phyloP scores from a whole-genome alignment of 2,113 vertebrate species.

The Clupea harengus region DNA sequence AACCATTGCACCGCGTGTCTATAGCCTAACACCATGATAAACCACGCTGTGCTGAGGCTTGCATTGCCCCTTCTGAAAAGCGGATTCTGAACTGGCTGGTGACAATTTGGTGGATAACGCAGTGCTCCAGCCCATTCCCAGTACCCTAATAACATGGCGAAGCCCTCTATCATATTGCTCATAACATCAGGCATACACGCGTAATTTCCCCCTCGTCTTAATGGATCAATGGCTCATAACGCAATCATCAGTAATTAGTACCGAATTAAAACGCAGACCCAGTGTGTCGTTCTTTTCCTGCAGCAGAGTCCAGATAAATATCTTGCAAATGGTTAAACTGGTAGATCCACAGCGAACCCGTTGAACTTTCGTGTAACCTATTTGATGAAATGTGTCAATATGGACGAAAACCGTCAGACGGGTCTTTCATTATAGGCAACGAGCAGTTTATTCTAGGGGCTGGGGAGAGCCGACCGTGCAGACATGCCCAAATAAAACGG shows the following conservation, averaged over 20 bases:
- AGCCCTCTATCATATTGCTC: not conserved
- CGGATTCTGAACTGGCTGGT: not conserved
- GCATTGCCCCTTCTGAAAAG: not conserved
- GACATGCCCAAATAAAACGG: constrained; percentile 18
- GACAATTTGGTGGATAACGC: constrained; percentile 7
- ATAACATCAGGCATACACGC: not conserved
- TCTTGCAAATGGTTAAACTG: not conserved
- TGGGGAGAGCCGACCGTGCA: not conserved
- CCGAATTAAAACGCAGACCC: not conserved
- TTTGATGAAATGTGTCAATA: constrained; percentile 10
- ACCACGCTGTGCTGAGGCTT: constrained; percentile 9
- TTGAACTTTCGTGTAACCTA: constrained; percentile 14
- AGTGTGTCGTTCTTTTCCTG: not conserved
- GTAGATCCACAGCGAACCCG: constrained; percentile 8
- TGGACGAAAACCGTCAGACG: not conserved
- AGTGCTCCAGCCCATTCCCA: not conserved
- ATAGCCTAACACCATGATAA: not conserved
- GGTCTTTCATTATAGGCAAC: not conserved
- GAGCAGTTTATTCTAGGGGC: not conserved
- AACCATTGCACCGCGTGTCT: not conserved
- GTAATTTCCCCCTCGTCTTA: constrained; percentile 13
- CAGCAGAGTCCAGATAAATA: not conserved
- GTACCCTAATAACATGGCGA: constrained; percentile 9
- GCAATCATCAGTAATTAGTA: not conserved
- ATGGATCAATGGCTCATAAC: constrained; percentile 7